These are phyloP conservation scores for Trichosurus vulpecula DNA, from an alignment of 2,797 vertebrate genomes.

Conservation along the genomic window DNA sequence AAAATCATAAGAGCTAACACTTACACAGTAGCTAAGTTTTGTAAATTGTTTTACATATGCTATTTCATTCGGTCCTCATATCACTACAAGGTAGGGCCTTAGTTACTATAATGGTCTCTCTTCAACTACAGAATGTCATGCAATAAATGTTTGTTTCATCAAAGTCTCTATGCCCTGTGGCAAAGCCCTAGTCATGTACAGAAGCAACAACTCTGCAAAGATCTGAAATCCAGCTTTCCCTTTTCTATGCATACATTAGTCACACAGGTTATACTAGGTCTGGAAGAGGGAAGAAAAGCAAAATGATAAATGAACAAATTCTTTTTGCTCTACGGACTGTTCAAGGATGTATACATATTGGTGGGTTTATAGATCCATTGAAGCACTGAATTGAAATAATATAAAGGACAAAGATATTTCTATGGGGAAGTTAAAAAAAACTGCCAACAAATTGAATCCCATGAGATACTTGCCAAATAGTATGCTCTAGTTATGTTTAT, in stretches of 20 bases:
- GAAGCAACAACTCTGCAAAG: neutral
- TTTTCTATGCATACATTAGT: neutral
- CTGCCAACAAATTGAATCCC: neutral
- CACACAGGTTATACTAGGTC: neutral
- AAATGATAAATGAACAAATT: neutral
- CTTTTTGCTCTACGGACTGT: neutral
- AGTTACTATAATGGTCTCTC: neutral
- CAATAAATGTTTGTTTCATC: neutral
- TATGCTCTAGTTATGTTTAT: neutral
- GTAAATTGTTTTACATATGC: neutral
- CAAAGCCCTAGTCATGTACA: neutral
- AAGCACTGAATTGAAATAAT: neutral
- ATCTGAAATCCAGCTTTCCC: neutral
- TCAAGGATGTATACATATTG: neutral
- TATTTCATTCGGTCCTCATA: neutral
- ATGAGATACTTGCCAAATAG: neutral
- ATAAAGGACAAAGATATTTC: neutral
- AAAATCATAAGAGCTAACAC: neutral
- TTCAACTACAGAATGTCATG: neutral
- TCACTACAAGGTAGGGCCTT: neutral
- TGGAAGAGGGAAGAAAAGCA: neutral
- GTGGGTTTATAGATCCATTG: neutral
- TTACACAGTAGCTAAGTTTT: neutral
- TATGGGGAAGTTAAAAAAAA: neutral
- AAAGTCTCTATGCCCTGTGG: neutral